Base-by-base conservation (phyloP, 2,888 invertebrate genomes). In the Drosophila macrothrix region DNA sequence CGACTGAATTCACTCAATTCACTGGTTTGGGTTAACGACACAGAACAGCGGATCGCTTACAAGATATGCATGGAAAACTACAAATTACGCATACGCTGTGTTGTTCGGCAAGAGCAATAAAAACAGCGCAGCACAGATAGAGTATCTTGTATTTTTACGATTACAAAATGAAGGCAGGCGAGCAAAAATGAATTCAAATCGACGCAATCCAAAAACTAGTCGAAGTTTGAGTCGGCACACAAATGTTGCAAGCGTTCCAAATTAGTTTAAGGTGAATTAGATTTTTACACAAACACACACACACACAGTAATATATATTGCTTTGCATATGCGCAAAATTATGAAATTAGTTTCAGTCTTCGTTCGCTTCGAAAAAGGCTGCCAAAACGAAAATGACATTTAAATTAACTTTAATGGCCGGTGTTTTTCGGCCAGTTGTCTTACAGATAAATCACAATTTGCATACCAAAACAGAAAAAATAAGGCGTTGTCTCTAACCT, bases 11-110 rank as follows among this genome's bases (percentile, higher is more conserved):
- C 55, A 63, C 65, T 60, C 66, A 67, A 63, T 55, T 63, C 56
- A 59, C 29, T 63, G 58, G 41, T 29, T 70, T 69, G 62, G 80
- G 66, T 69, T 79, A 79, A 79, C 75, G 80, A 77, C 80, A 78
- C 76, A 80, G 80, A 76, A 80, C 80, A 67, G 76, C 62, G 60
- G 54, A 54, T 64, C 43, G 50, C 28, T 28, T 54, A 33, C 61
- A 77, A 88, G 89, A 89, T 69, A 84, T 88, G 84, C 84, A 88
- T 88, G 89, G 89, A 67, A 78, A 81, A 89, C 84, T 83, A 83
- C 87, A 88, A 88, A 86, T 84, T 88, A 88, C 89, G 84, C 82
- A 88, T 89, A 86, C 87, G 84, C 79, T 52, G 52, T 69, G 65
- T 74, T 64, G 82, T 77, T 74, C 84, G 53, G 64, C 71, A 75